Evolutionary conservation across 2,888 invertebrate genomes (phyloP).

Genomic region (Agrilus biguttatus): DNA sequence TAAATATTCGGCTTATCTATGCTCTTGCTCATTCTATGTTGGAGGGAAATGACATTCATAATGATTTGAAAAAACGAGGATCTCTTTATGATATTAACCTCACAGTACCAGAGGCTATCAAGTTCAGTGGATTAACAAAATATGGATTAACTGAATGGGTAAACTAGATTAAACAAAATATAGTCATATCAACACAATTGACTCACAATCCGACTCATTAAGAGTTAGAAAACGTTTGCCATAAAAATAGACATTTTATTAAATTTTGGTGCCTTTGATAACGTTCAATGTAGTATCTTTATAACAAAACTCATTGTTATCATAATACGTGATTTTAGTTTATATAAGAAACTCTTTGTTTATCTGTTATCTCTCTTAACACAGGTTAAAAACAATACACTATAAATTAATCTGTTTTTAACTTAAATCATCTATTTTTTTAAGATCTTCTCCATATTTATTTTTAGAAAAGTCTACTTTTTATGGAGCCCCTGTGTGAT

Average conservation of each 20-base stretch:
- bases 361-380: too few species aligned
- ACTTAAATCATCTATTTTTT: too few species aligned
- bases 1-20: conserved; percentile 23
- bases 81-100: conserved; percentile 32
- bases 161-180: conserved; percentile 1
- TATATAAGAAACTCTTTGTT: too few species aligned
- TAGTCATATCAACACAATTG: conserved; percentile 1
- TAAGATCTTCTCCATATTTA: not conserved
- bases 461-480: conserved; percentile 33
- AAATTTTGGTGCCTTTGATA: too few species aligned
- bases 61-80: conserved; percentile 29
- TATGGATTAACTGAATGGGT: conserved; percentile 30
- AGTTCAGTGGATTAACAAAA: conserved; percentile 26
- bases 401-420: too few species aligned
- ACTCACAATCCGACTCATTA: not conserved
- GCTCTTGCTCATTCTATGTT: conserved; percentile 40
- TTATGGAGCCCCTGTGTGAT: conserved; percentile 28
- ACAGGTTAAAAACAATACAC: too few species aligned
- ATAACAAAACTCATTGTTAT: too few species aligned
- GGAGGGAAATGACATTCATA: conserved; percentile 43
- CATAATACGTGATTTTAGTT: too few species aligned
- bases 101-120: conserved; percentile 39
- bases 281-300: too few species aligned
- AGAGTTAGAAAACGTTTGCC: not conserved
- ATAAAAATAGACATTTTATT: too few species aligned